phyloP scores from a whole-genome alignment of 2,888 invertebrate genomes.

The Monochamus alternatus region DNA sequence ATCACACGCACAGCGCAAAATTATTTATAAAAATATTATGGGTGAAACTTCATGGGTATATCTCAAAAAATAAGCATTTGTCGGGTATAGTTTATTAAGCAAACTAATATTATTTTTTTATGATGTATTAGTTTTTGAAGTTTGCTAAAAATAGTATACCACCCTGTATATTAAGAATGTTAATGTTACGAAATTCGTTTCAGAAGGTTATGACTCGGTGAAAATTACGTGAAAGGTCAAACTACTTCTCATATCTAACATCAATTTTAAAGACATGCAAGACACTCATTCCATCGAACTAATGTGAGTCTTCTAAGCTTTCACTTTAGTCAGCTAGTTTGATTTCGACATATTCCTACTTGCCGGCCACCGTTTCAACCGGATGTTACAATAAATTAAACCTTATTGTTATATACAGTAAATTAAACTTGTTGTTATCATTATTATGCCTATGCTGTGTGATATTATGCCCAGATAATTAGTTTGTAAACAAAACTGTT shows the following conservation, averaged over 20 bases:
- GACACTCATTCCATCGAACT: constrained; percentile 33
- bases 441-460: not conserved
- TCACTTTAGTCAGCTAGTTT: constrained; percentile 47
- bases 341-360: constrained; percentile 2
- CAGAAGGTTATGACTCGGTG: not conserved
- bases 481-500: no score
- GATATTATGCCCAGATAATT: no score
- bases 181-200: not conserved
- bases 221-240: not conserved
- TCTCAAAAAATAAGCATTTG: no score
- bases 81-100: no score
- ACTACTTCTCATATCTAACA: not conserved
- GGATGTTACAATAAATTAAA: not conserved
- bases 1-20: no score
- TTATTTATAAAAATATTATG: no score
- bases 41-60: no score
- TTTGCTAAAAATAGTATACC: no score
- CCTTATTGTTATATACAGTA: no score
- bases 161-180: no score
- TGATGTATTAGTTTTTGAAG: no score
- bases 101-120: no score
- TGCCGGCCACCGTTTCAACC: not conserved
- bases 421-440: not conserved
- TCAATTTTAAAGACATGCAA: not conserved
- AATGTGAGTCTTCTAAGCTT: constrained; percentile 41